phyloP scores from a whole-genome alignment of 2,888 invertebrate species.

The Buathra laborator region DNA sequence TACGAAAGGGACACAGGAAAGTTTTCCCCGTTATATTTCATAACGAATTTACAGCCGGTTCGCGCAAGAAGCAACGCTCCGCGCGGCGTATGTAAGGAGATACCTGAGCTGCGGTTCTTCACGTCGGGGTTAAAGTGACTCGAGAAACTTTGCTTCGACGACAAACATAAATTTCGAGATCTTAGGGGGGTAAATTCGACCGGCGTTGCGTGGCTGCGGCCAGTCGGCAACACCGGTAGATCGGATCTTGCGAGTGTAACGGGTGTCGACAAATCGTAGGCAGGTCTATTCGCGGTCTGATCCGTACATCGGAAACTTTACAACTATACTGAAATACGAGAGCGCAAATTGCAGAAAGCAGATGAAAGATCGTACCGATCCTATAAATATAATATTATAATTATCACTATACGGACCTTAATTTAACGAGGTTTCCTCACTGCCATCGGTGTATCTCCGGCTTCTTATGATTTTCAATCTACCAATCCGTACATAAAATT shows the following conservation, averaged over 20 bases:
- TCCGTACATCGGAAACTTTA: background rate
- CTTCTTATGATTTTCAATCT: conserved; percentile 13
- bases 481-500: background rate
- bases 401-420: conserved; percentile 71
- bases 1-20: conserved; percentile 21
- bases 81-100: conserved; percentile 53
- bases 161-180: conserved; percentile 57
- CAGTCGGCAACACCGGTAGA: conserved; percentile 53
- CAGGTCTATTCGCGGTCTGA: conserved; percentile 29
- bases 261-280: conserved; percentile 73
- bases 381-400: conserved; percentile 75
- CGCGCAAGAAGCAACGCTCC: conserved; percentile 12
- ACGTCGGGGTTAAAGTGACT: conserved; percentile 29
- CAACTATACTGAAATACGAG: background rate
- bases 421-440: conserved; percentile 68
- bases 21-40: conserved; percentile 33
- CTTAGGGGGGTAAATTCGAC: conserved; percentile 57
- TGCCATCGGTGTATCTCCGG: conserved; percentile 8
- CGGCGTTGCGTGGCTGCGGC: conserved; percentile 36
- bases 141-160: conserved; percentile 8
- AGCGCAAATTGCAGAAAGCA: background rate
- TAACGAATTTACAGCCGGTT: conserved; percentile 48
- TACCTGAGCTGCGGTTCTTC: conserved; percentile 24
- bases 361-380: conserved; percentile 66
- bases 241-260: conserved; percentile 64